These are phyloP conservation scores for Eulemur mongoz DNA, from an alignment of 2,797 vertebrate species.

Conservation along the genomic window DNA sequence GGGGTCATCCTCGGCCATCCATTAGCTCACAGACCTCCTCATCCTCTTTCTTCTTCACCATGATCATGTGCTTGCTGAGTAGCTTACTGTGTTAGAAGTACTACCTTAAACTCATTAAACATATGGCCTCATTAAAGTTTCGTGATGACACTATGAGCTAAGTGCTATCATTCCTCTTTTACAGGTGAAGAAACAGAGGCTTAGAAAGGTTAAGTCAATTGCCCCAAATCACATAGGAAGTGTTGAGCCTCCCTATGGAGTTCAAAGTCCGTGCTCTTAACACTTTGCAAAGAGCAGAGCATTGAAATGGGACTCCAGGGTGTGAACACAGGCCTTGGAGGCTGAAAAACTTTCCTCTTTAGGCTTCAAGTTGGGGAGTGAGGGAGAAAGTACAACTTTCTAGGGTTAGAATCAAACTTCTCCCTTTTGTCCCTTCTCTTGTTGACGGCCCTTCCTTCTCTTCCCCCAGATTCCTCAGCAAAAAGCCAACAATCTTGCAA, in stretches of 20 bases:
- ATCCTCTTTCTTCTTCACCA: neutral
- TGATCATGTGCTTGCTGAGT: neutral
- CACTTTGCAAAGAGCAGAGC: neutral
- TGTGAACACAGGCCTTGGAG: neutral
- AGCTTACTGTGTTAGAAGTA: neutral
- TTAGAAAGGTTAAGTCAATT: neutral
- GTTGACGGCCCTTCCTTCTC: neutral
- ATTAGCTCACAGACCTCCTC: neutral
- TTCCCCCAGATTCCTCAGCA: neutral
- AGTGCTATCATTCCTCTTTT: neutral
- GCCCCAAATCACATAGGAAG: neutral
- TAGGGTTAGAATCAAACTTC: neutral
- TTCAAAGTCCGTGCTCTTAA: neutral
- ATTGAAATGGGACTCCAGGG: neutral
- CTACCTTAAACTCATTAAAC: neutral
- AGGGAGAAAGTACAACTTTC: neutral
- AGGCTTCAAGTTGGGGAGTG: neutral
- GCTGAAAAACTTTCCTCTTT: neutral
- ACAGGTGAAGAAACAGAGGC: neutral
- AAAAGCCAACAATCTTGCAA: neutral
- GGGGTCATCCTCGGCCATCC: neutral
- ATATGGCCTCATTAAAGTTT: neutral
- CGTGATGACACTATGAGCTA: rapidly evolving
- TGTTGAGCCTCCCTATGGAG: neutral
- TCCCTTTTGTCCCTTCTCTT: neutral